These are phyloP conservation scores for Brachirus orientalis DNA, from an alignment of 2,113 vertebrate species.

Conservation along the genomic window DNA sequence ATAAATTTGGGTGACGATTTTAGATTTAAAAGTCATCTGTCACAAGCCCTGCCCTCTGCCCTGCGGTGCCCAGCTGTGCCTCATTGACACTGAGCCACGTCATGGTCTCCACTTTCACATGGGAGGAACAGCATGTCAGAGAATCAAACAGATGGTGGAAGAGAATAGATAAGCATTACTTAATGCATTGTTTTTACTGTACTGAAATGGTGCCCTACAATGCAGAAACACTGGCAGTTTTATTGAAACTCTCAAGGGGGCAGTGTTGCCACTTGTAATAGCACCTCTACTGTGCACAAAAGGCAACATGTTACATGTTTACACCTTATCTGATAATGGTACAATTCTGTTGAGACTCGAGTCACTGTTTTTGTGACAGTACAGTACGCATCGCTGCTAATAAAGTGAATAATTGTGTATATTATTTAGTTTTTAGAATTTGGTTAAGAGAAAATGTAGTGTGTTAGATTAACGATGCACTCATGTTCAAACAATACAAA, in stretches of 20 bases:
- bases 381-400: no score
- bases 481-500: not conserved
- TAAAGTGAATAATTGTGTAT: no score
- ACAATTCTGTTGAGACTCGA: no score
- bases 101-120: not conserved
- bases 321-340: no score
- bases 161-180: not conserved
- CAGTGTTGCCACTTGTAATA: conserved; percentile 52
- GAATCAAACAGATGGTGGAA: not conserved
- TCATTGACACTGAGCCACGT: not conserved
- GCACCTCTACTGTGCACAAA: not conserved
- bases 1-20: conserved; percentile 3
- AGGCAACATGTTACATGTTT: conserved; percentile 17
- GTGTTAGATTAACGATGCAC: no score
- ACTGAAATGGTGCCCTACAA: no score
- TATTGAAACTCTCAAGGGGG: conserved; percentile 48
- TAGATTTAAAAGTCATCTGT: not conserved
- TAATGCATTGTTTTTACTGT: conserved; percentile 3
- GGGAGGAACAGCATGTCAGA: not conserved
- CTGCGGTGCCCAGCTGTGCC: not conserved
- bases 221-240: conserved; percentile 3
- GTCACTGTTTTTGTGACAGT: no score
- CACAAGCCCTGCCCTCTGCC: conserved; percentile 10
- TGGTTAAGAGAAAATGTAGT: no score
- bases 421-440: no score